Evolutionary conservation across 2,888 invertebrate species (phyloP), one percentile per base, ranked within the genome.

Genomic region (Dendrolimus houi): DNA sequence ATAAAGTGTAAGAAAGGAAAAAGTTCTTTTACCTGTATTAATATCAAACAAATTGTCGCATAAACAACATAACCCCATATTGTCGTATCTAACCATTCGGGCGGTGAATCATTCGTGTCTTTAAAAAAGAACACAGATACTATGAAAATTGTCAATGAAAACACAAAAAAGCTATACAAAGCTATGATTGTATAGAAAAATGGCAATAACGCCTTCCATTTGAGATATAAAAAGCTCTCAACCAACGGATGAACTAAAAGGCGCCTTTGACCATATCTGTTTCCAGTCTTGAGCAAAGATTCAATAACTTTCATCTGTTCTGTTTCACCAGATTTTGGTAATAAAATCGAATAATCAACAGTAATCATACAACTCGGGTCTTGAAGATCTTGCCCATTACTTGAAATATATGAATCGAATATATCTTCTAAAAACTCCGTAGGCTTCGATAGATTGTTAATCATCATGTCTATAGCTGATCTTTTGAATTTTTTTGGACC

Each of bases 271-370:
- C 85, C 81, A 57, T 85, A 80, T 70, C 90, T 79, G 56, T 91
- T 91, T 0, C 92, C 91, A 61, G 91, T 91, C 64, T 92, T 89
- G 1, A 92, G 65, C 1, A 93, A 68, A 0, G 92, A 90, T 66
- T 92, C 90, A 54, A 93, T 83, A 0, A 92, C 92, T 67, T 91
- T 88, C 87, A 92, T 92, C 64, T 92, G 92, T 60, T 91, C 85
- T 77, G 84, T 79, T 63, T 87, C 87, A 61, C 84, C 81, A 10
- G 75, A 67, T 41, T 74, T 80, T 0, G 91, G 91, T 81, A 88
- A 84, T 8, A 91, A 66, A 53, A 92, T 81, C 40, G 85, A 82
- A 63, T 90, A 93, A 64, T 92, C 88, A 1, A 92, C 80, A 12
- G 79, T 87, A 0, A 93, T 83, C 62, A 85, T 80, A 65, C 91